Conservation (phyloP, 92 coral and sea anemone species). For the Phenganax stokvisi region DNA sequence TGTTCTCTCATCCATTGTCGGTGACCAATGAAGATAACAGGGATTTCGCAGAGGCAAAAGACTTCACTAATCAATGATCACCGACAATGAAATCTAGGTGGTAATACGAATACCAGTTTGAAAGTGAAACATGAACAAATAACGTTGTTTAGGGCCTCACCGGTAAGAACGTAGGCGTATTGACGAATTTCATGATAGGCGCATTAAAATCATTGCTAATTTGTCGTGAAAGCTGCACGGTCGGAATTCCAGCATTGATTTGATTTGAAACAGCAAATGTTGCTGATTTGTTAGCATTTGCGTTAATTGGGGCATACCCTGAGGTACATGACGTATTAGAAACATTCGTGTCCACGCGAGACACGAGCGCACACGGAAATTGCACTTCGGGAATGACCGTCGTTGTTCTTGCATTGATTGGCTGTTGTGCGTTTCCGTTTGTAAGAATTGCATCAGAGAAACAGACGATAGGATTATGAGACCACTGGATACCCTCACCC, state of each 20-base stretch:
- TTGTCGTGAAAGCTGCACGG: conserved; percentile 93
- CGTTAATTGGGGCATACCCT: conserved; percentile 84
- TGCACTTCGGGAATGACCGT: conserved; percentile 75
- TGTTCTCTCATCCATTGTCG: no score
- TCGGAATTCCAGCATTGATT: conserved; percentile 74
- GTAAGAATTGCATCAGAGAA: conserved; percentile 81
- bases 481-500: conserved; percentile 86
- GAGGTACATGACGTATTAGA: conserved; percentile 81
- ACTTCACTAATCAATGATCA: no score
- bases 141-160: conserved; percentile 52
- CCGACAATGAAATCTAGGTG: no score
- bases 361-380: conserved; percentile 78
- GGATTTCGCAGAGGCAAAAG: no score
- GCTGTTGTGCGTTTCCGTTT: conserved; percentile 61
- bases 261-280: conserved; percentile 77
- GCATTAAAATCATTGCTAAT: conserved; percentile 81
- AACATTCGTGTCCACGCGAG: conserved; percentile 72
- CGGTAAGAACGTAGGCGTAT: conserved; percentile 91
- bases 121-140: not conserved
- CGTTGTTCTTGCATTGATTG: conserved; percentile 63
- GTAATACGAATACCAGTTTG: no score
- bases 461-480: conserved; percentile 91
- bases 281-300: conserved; percentile 69
- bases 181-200: conserved; percentile 93
- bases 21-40: no score